These are phyloP conservation scores for Momotus momota DNA, from an alignment of 2,797 vertebrate genomes.

Conservation along the genomic window DNA sequence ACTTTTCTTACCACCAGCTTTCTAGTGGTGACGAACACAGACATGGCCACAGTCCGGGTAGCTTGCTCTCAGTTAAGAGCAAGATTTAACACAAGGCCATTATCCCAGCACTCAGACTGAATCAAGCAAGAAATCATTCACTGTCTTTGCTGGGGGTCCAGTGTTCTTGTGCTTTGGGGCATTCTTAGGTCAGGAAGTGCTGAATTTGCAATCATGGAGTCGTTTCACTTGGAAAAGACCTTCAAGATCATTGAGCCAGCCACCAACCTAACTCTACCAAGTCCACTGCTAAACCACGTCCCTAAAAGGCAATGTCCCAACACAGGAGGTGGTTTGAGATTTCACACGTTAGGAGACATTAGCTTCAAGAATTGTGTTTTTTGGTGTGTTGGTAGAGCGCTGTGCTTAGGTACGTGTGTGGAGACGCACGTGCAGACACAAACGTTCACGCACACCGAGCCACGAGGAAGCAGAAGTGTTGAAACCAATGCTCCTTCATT, in stretches of 20 bases:
- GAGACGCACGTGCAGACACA: neutral
- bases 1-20: neutral
- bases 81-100: neutral
- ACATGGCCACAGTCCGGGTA: neutral
- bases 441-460: neutral
- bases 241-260: neutral
- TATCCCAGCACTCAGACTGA: neutral
- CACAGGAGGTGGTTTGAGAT: neutral
- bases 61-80: neutral
- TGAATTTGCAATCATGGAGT: neutral
- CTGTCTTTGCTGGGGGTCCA: neutral
- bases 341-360: neutral
- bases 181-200: neutral
- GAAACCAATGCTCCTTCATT: neutral
- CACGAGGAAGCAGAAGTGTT: neutral
- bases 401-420: neutral
- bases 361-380: neutral
- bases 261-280: neutral
- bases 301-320: neutral
- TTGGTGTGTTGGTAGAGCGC: neutral
- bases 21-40: neutral
- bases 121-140: neutral
- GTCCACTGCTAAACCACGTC: neutral
- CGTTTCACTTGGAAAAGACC: neutral
- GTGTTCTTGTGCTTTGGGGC: neutral